These are phyloP conservation scores for Brachirus orientalis DNA, from an alignment of 2,113 vertebrate species.

Conservation along the genomic window DNA sequence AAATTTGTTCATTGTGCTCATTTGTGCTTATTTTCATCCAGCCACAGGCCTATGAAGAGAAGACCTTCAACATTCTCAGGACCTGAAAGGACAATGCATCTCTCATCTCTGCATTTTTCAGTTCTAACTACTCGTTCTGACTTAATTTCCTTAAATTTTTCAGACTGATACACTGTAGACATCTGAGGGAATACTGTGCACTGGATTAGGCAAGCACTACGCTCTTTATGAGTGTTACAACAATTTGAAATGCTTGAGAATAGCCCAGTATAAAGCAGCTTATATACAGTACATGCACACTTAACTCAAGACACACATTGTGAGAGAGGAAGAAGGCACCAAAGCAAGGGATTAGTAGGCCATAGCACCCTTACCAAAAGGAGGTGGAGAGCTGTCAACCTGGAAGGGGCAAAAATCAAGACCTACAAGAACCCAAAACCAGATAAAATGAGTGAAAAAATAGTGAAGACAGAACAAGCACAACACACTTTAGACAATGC, in stretches of 20 bases:
- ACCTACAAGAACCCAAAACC: slow-evolving; percentile 99
- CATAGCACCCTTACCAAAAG: slow-evolving; percentile 97
- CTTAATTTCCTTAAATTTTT: background rate
- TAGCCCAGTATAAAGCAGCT: slow-evolving; percentile 44
- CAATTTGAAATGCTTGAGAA: slow-evolving; percentile 48
- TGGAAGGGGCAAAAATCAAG: slow-evolving; percentile 99
- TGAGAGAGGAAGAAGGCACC: slow-evolving; percentile 77
- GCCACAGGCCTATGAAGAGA: slow-evolving; percentile 15
- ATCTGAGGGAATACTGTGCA: slow-evolving; percentile 42
- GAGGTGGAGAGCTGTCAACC: slow-evolving; percentile 96
- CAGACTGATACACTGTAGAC: slow-evolving; percentile 37
- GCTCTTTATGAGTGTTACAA: slow-evolving; percentile 57
- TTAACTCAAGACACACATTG: slow-evolving; percentile 50
- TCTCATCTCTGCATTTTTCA: slow-evolving; percentile 8
- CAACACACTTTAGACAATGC: slow-evolving; percentile 68
- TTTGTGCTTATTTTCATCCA: slow-evolving; percentile 43
- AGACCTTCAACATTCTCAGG: slow-evolving; percentile 37
- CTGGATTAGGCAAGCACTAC: slow-evolving; percentile 57
- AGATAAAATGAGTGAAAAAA: slow-evolving; percentile 93
- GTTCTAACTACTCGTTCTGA: slow-evolving; percentile 31
- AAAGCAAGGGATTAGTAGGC: slow-evolving; percentile 85
- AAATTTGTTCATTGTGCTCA: no score
- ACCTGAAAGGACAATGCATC: slow-evolving; percentile 45
- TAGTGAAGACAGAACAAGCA: slow-evolving; percentile 69
- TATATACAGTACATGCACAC: slow-evolving; percentile 61